Evolutionary conservation across 2,797 vertebrate genomes (phyloP), one percentile per base, ranked within the genome.

Genomic region (Octomys mimax): DNA sequence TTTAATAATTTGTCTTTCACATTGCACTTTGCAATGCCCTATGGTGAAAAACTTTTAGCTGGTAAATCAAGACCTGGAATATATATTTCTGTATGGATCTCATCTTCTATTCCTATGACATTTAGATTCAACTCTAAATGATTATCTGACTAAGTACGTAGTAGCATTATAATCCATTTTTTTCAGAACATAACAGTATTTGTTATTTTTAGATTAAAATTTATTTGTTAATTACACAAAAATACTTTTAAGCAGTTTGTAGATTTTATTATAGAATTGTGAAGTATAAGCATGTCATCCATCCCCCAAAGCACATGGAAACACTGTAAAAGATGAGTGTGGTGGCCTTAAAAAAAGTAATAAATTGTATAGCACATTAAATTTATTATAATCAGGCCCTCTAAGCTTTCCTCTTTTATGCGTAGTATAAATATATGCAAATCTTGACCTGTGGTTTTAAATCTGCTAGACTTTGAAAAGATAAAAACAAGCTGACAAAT

Each of bases 401-500:
- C n/a, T 96, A 90, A 98, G 87, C 89, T 92, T 84, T 93, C 71
- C 54, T 96, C 77, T 16, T 92, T 91, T 85, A 89, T 71, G 70
- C 62, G 61, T 80, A 97, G 82, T 89, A 95, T 79, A 97, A 97
- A 92, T 95, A 95, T 85, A 96, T 97, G 94, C 92, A 96, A 95
- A 97, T 96, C 28, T 64, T 96, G 94, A 96, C 79, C 95, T 82
- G 28, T 85, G 39, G 33, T 61, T 97, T 95, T 91, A 92, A 84
- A 68, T 87, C 82, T 87, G n/a, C 33, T 95, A 89, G 28, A 94
- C 80, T 89, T 89, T 84, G 90, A 89, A 96, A 96, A 94, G 96
- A 94, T 89, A 95, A 96, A 97, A 97, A 95, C 85, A 97, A 96
- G 49, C 79, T 96, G 87, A 97, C 95, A 97, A 96, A 96, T 96